A percentile compares a stretch with the other conserved stretches of the same genome.
Conservation (phyloP, 2,888 invertebrate species). For the Torymus auratus region DNA sequence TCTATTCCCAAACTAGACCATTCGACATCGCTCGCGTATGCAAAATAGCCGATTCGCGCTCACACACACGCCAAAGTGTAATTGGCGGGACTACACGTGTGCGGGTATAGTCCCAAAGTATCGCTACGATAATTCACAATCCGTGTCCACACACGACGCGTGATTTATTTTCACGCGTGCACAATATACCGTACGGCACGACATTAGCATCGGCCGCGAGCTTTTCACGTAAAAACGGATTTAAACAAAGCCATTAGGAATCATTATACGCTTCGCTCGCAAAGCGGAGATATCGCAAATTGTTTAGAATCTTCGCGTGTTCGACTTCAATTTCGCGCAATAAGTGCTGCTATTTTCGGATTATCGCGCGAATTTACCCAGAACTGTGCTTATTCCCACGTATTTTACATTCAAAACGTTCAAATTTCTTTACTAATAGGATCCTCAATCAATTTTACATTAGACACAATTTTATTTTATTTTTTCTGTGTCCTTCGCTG, state of each 20-base stretch:
- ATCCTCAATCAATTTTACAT: too few species aligned
- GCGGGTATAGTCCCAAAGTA: slow-evolving; percentile 21
- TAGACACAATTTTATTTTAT: too few species aligned
- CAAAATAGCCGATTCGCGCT: not conserved
- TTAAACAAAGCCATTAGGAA: slow-evolving; percentile 23
- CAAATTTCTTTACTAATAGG: not conserved
- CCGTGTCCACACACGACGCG: not conserved
- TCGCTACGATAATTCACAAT: slow-evolving; percentile 28
- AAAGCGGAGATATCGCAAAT: not conserved
- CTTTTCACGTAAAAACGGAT: slow-evolving; percentile 10
- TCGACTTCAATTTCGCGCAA: not conserved
- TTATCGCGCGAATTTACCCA: slow-evolving; percentile 1
- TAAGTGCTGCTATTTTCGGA: slow-evolving; percentile 12
- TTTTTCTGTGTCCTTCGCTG: too few species aligned
- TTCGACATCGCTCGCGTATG: not conserved
- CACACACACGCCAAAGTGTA: not conserved
- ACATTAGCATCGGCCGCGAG: not conserved
- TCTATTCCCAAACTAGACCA: not conserved
- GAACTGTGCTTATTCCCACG: not conserved
- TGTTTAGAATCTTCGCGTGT: not conserved
- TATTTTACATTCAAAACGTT: not conserved
- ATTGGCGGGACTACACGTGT: slow-evolving; percentile 17
- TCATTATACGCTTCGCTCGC: slow-evolving; percentile 8
- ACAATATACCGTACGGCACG: not conserved
- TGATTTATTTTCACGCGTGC: slow-evolving; percentile 9